Base-by-base conservation (phyloP, 2,888 invertebrate species). In the Epirrhoe alternata region DNA sequence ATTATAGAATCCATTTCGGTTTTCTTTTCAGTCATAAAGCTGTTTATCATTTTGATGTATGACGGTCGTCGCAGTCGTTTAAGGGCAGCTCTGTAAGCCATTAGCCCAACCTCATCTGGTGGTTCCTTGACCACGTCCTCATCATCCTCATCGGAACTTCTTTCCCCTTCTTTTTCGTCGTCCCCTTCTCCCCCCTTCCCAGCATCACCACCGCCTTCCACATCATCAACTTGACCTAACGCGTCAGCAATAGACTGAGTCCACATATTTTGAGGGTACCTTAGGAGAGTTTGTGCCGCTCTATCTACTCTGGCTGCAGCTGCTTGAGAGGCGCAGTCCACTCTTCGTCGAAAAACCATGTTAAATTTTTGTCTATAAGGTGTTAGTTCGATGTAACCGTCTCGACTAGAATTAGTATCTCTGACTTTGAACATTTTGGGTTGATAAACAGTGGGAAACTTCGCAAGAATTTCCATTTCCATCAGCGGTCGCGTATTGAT, bases 251-350 rank as follows among this genome's bases (percentile, higher is more conserved):
- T 86, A 1, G 93, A 96, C 78, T 97, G 97, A 0, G 95, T 95
- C 94, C 95, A 95, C 66, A 94, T 93, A 82, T 96, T 96, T 66
- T 94, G 90, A 0, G 96, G 96, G 81, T 96, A 96, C 47, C 94
- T 94, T 12, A 95, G 94, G 59, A 89, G 91, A 0, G 97, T 97
- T 89, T 97, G 97, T 38, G 95, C 95, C 68, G 92, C 91, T 66
- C 87, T 89, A 14, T 90, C 78, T 0, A 83, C 67, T 54, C 80
- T 86, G 0, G 82, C 65, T 0, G 95, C 94, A 12, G 94, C 93
- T 3, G 94, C 95, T 83, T 97, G 96, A 7, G 92, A 84, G 0
- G 82, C 93, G 8, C 89, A 89, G 68, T 95, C 94, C 8, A 96
- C 89, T 77, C 95, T 89, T 55, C 88, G 93, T 60, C 94, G 93